These are phyloP conservation scores for Ctenodactylus gundi DNA, from an alignment of 2,113 vertebrate species.

Conservation along the genomic window DNA sequence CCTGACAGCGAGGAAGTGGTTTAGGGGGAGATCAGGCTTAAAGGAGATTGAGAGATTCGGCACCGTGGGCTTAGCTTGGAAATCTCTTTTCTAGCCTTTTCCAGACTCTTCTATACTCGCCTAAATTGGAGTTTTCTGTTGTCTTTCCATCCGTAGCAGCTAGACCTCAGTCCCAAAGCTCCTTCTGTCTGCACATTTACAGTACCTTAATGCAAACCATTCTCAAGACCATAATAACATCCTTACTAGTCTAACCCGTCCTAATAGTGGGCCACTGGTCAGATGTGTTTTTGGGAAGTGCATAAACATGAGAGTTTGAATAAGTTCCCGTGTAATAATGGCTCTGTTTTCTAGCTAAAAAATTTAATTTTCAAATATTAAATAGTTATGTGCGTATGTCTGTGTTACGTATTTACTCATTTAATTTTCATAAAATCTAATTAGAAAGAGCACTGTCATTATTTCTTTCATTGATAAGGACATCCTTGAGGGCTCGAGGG, in stretches of 20 bases:
- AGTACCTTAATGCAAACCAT: neutral
- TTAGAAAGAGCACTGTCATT: neutral
- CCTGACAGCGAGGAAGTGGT: neutral
- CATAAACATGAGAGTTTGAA: neutral
- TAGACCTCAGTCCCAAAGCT: neutral
- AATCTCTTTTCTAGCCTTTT: neutral
- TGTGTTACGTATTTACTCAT: neutral
- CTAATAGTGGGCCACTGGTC: neutral
- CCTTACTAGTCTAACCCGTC: neutral
- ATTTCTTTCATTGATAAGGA: neutral
- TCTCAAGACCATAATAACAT: neutral
- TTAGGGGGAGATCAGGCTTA: neutral
- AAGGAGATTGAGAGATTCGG: conserved; percentile 3
- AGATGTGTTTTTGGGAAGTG: neutral
- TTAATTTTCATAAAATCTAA: neutral
- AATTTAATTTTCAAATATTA: neutral
- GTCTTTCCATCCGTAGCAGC: neutral
- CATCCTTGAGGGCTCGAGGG: neutral
- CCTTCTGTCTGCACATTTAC: conserved; percentile 15
- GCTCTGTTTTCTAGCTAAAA: neutral
- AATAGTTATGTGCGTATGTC: neutral
- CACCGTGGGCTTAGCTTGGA: neutral
- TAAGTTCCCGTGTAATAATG: neutral
- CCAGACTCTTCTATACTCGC: neutral
- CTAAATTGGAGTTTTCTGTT: neutral